Evolutionary conservation across 2,113 vertebrate genomes (phyloP).

Genomic region (Zosterops hypoxanthus): DNA sequence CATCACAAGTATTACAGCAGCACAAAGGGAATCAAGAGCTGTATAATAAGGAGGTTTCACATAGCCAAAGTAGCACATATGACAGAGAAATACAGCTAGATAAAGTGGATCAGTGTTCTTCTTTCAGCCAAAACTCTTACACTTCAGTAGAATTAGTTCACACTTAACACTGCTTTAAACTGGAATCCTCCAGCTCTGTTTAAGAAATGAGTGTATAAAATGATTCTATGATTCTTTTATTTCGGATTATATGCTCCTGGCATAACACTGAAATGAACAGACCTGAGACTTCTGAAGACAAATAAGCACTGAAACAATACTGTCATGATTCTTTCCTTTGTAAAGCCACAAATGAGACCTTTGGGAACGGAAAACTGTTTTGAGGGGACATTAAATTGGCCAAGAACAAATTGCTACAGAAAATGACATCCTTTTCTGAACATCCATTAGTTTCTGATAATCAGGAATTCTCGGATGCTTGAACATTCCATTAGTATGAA

Average conservation of each 20-base stretch:
- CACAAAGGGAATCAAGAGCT: neutral
- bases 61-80: neutral
- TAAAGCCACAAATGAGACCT: conserved; percentile 44
- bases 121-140: neutral
- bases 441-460: conserved; percentile 61
- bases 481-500: conserved; percentile 59
- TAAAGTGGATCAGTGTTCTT: neutral
- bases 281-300: neutral
- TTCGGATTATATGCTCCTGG: neutral
- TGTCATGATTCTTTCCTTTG: neutral
- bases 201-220: neutral
- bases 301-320: neutral
- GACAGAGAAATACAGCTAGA: neutral
- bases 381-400: conserved; percentile 59
- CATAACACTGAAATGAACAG: neutral
- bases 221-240: neutral
- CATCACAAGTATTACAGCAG: neutral
- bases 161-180: neutral
- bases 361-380: conserved; percentile 18
- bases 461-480: conserved; percentile 54
- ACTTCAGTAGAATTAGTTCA: neutral
- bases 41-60: neutral
- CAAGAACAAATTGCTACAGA: conserved; percentile 60
- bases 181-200: neutral
- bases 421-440: conserved; percentile 60